Evolutionary conservation across 1,140 invertebrate species (phyloP).

Genomic region (Protaetia brevitarsis): DNA sequence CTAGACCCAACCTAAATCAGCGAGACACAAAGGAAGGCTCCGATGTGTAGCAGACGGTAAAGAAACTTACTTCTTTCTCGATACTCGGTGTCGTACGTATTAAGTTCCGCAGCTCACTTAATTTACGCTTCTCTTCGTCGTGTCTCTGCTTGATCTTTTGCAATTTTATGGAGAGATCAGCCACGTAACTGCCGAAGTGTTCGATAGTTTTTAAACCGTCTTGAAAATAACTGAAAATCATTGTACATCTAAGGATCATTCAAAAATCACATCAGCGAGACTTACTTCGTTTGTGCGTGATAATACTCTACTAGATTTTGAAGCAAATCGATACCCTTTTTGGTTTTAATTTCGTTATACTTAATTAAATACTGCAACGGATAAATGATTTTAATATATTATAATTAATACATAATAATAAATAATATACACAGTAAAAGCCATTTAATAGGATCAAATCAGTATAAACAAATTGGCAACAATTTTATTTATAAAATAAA

Average conservation of each 20-base stretch:
- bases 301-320: slow-evolving; percentile 97
- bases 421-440: too few relatives aligned
- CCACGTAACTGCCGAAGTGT: slow-evolving; percentile 92
- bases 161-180: slow-evolving; percentile 83
- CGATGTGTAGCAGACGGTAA: too few relatives aligned
- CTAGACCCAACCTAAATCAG: slow-evolving; percentile 36
- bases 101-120: slow-evolving; percentile 82
- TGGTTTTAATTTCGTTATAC: slow-evolving; percentile 98
- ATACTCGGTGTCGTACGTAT: slow-evolving; percentile 80
- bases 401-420: too few relatives aligned
- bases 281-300: slow-evolving; percentile 92
- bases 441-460: too few relatives aligned
- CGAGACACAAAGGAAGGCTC: background rate
- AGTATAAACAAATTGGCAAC: too few relatives aligned
- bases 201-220: slow-evolving; percentile 96
- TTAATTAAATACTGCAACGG: slow-evolving; percentile 90
- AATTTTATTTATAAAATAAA: too few relatives aligned
- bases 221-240: slow-evolving; percentile 77
- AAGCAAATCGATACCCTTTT: slow-evolving; percentile 93
- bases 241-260: background rate
- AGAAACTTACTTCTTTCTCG: slow-evolving; percentile 77
- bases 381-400: too few relatives aligned
- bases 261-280: slow-evolving; percentile 19
- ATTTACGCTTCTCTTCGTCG: slow-evolving; percentile 83
- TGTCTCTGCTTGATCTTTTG: slow-evolving; percentile 90